phyloP scores from a whole-genome alignment of 2,113 vertebrate species.

The Gallinago paraguaiae region DNA sequence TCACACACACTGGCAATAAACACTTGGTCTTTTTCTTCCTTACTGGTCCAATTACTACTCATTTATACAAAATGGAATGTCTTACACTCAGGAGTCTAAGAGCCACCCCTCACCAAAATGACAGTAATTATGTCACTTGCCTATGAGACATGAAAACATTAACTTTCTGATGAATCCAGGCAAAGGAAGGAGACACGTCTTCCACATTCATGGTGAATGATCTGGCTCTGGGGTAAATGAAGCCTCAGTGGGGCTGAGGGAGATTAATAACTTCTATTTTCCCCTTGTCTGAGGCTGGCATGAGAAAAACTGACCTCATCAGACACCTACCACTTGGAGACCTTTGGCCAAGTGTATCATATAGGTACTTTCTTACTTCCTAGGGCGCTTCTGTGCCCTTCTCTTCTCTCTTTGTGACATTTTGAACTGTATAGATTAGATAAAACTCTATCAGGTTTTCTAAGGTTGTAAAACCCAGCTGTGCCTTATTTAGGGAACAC shows the following conservation, averaged over 20 bases:
- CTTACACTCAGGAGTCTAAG: background rate
- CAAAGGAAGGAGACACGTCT: background rate
- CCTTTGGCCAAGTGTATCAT: background rate
- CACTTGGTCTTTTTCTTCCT: background rate
- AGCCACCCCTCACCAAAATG: background rate
- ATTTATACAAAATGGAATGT: background rate
- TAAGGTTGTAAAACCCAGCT: background rate
- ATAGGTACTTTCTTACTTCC: background rate
- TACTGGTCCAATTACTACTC: background rate
- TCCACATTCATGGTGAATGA: background rate
- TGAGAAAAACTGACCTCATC: background rate
- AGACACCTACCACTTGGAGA: background rate
- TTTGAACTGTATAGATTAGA: background rate
- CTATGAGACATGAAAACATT: background rate
- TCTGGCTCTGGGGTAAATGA: background rate
- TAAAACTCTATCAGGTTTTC: background rate
- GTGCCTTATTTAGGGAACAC: background rate
- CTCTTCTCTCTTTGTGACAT: background rate
- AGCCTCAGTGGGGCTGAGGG: background rate
- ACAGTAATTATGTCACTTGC: background rate
- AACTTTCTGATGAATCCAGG: background rate
- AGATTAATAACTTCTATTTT: background rate
- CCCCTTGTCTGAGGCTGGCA: background rate
- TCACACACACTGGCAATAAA: background rate
- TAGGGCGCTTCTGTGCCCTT: background rate